Base-by-base conservation (phyloP, 1,140 invertebrate species). In the Harpegnathos saltator region DNA sequence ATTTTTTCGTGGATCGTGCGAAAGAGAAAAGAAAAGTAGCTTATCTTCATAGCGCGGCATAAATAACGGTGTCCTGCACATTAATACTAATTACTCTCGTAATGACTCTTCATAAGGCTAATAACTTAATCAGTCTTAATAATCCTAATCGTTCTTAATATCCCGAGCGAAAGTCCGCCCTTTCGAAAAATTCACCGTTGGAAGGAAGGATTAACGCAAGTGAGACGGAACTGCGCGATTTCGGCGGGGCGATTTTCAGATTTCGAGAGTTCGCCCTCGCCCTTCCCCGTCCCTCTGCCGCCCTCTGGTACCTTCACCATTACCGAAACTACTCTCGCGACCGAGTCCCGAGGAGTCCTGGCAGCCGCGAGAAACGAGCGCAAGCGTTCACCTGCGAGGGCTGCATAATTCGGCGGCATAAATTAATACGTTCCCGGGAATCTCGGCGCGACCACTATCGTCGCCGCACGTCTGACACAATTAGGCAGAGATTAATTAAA, bases 401-500 rank as follows among this genome's bases (percentile, higher is more conserved):
- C 77, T 88, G 91, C 91, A 93, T 94, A 94, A 93, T 93, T 91
- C 90, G 89, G 86, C 89, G 86, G 92, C 90, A 93, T 93, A 92
- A 93, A 93, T 94, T 94, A 94, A 94, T 93, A 93, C 92, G 89
- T 93, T 92, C 87, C 63, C 85, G 88, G 85, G 92, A 93, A 93
- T 93, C 92, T 91, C 88, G 88, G 87, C 77, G 69, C 62, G 59
- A 50, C 73, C 72, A 58, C 29, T 69, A 38, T 56, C 52, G 71
- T 83, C 75, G 63, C 56, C 83, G 85, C 87, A 88, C 90, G 89
- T 89, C 91, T 91, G 90, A 91, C 91, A 92, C 91, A 93, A 93
- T 93, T 93, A 93, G 92, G 91, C 89, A 77, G 89, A 92, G 92
- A 93, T 94, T 94, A 93, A 94, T 94, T 93, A 94, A 93, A 94